Conservation (phyloP, 2,888 invertebrate species). For the Podabrus alpinus region DNA sequence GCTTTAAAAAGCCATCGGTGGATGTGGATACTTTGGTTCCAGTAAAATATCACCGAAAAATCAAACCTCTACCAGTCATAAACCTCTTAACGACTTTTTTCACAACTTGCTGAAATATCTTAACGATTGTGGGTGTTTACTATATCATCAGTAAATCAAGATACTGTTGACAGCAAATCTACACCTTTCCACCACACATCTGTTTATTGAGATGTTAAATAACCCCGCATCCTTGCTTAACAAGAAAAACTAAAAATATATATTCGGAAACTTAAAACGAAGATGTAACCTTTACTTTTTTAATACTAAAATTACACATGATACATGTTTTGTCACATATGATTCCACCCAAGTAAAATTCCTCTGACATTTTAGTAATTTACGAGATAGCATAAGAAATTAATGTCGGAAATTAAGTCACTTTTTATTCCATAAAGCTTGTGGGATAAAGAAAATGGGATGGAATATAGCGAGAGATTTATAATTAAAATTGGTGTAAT, state of each 20-base stretch:
- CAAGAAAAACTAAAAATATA: slow-evolving; percentile 3
- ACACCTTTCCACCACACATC: slow-evolving; percentile 11
- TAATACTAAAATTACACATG: slow-evolving; percentile 24
- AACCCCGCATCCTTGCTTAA: slow-evolving; percentile 4
- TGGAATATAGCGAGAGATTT: slow-evolving; percentile 2
- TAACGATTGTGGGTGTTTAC: slow-evolving; percentile 25
- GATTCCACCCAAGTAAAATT: slow-evolving; percentile 25
- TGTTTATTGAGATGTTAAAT: slow-evolving; percentile 21
- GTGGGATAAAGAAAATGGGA: slow-evolving; percentile 9
- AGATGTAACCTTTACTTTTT: neutral
- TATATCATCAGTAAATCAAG: slow-evolving; percentile 29
- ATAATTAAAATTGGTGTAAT: slow-evolving; percentile 14
- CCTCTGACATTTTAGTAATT: slow-evolving; percentile 28
- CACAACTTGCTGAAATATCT: slow-evolving; percentile 28
- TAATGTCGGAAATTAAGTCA: slow-evolving; percentile 10
- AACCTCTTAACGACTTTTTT: slow-evolving; percentile 30
- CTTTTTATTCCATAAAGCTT: slow-evolving; percentile 1
- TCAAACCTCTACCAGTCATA: slow-evolving; percentile 24
- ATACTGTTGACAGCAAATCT: slow-evolving; percentile 24
- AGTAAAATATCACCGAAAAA: slow-evolving; percentile 21
- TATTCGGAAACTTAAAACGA: slow-evolving; percentile 6
- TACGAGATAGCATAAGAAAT: slow-evolving; percentile 11
- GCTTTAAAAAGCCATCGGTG: neutral
- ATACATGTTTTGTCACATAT: slow-evolving; percentile 30
- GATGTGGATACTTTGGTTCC: slow-evolving; percentile 9